Base-by-base conservation (phyloP, 1,140 invertebrate species). In the Zeugodacus cucurbitae region DNA sequence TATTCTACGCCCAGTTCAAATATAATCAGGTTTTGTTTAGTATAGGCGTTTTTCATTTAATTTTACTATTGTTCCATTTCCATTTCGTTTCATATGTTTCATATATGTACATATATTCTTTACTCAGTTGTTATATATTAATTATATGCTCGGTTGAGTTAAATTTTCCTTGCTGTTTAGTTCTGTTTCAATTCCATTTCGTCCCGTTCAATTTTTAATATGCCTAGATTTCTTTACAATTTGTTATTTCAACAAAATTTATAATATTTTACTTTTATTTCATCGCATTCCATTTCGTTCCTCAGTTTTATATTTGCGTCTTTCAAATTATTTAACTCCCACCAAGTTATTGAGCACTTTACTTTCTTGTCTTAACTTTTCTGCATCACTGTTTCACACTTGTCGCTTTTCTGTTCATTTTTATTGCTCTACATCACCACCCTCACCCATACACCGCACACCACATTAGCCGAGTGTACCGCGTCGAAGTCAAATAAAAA, bases 401-500 rank as follows among this genome's bases (percentile, higher is more conserved):
- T 32, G 26, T 26, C 26, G 64, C 17, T 74, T 74, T 32, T n/a
- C 5, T 41, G 32, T n/a, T 14, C 20, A 74, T 74, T 74, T 74
- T 74, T 37, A 37, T 37, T 37, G 67, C 67, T 22, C 11, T 10
- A 14, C 67, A 37, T 74, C 41, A 34, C 67, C 67, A 20, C 32
- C 48, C 17, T 17, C 48, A 11, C 48, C 2, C 48, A 20, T 7
- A 41, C 1, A 20, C 2, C 48, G 48, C 26, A 32, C 59, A 29
- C 14, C 67, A 32, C 67, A 74, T 74, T 74, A 74, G 22, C 20
- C 67, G 34, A 37, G 58, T 37, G 17, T 41, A 22, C 67, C 22
- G 10, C 58, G 22, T 11, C 58, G 67, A 41, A 67, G 91, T 90
- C 91, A 92, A 92, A 92, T 92, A 91, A 92, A 92, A 92, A 92